Evolutionary conservation across 1,140 invertebrate species (phyloP).

Genomic region (Microplitis mediator): DNA sequence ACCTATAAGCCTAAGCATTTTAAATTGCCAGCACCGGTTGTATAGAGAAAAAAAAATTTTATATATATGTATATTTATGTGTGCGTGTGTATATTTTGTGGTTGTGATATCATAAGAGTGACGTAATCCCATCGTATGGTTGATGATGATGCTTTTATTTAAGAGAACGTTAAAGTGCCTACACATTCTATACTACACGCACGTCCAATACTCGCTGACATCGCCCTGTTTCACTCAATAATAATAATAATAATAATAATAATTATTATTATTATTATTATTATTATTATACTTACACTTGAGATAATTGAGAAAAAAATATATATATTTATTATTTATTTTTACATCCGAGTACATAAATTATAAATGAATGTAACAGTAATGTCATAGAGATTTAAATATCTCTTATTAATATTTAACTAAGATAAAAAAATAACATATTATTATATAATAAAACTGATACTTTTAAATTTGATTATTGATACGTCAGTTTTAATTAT

Average conservation of each 20-base stretch:
- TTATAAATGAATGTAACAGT: neutral
- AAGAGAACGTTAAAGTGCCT: neutral
- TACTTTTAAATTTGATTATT: neutral
- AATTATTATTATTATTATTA: no score
- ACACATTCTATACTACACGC: slow-evolving; percentile 23
- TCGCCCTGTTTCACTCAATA: slow-evolving; percentile 8
- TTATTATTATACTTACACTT: no score
- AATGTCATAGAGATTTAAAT: neutral
- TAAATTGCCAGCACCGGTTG: slow-evolving; percentile 3
- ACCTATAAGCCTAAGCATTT: neutral
- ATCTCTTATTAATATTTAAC: slow-evolving; percentile 1
- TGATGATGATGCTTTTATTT: slow-evolving; percentile 23
- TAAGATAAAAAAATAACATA: neutral
- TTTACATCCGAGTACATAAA: neutral
- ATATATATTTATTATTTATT: neutral
- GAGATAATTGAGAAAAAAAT: no score
- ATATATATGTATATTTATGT: neutral
- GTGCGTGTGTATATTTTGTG: slow-evolving; percentile 31
- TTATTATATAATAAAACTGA: neutral
- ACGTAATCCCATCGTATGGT: slow-evolving; percentile 39
- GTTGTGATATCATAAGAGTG: slow-evolving; percentile 46
- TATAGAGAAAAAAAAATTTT: no score
- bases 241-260: no score
- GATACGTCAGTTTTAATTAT: neutral
- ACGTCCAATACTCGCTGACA: neutral